Base-by-base conservation (phyloP, 2,113 vertebrate genomes). In the Onychostoma macrolepis region DNA sequence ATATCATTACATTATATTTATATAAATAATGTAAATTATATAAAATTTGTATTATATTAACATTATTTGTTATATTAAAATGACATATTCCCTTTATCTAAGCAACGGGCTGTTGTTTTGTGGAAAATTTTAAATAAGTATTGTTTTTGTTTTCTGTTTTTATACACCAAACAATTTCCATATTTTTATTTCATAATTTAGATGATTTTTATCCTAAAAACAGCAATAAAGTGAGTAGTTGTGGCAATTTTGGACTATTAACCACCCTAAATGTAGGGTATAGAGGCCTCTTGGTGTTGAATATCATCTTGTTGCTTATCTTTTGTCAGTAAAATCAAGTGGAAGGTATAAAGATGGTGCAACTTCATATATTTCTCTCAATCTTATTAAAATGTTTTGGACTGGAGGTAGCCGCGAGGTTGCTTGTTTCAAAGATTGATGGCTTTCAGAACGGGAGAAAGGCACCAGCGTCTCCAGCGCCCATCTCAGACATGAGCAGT, bases 391-490 rank as follows among this genome's bases (percentile, higher is more conserved):
- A 6, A 26, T 1, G 6, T 45, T 75, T 43, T 45, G 36, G 24
- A 2, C 41, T 75, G 41, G 80, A 19, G 41, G 26, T 82, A 30
- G 41, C 53, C 6, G 33, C 2, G 10, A 61, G 19, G 53, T 38
- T 56, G 21, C 41, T 71, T 83, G 43, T 83, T 83, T 83, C 12
- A 30, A 67, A 65, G 93, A 95, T 96, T 94, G 93, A 95, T 94
- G 92, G 90, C 84, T 90, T 92, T 94, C 92, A 91, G 93, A 93
- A 92, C 89, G 78, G 85, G 90, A 86, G 91, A 91, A 91, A 93
- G 89, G 93, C 90, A 93, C 89, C 85, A 87, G 88, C 92, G 89
- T 93, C 94, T 94, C 92, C 69, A 0, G 83, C 90, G 90, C 91
- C 89, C 76, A 84, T 65, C 50, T 88, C 79, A 58, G 72, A 33